A percentile compares a stretch with the other conserved stretches of the same genome.
These are phyloP conservation scores for Sporophila hypoxantha DNA, from an alignment of 2,113 vertebrate species.

Conservation along the genomic window DNA sequence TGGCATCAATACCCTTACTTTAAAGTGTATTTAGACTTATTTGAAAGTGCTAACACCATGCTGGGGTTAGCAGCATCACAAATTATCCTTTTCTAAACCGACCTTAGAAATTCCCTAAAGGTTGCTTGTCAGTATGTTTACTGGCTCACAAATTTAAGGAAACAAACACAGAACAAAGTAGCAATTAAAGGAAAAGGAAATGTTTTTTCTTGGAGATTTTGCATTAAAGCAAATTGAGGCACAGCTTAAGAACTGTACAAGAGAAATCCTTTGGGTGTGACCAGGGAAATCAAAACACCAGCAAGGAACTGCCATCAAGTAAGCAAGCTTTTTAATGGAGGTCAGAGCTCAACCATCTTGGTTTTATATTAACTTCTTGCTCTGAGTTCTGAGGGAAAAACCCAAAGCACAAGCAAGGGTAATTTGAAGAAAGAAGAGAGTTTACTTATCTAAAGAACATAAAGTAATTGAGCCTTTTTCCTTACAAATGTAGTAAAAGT, in stretches of 20 bases:
- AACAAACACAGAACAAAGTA: background rate
- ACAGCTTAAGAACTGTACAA: background rate
- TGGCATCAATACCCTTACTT: slow-evolving; percentile 11
- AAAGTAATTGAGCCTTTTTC: background rate
- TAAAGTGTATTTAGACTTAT: slow-evolving; percentile 17
- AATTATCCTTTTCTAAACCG: background rate
- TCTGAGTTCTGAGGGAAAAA: background rate
- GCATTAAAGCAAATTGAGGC: slow-evolving; percentile 5
- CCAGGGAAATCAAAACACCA: background rate
- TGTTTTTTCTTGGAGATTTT: background rate
- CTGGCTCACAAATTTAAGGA: background rate
- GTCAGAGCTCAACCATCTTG: background rate
- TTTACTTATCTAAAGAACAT: background rate
- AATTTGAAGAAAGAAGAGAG: background rate
- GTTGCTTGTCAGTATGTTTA: background rate
- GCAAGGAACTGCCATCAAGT: background rate
- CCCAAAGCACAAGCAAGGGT: background rate
- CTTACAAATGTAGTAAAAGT: background rate
- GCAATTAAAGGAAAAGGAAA: background rate
- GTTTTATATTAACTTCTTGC: background rate
- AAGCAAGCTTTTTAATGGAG: background rate
- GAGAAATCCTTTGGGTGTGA: slow-evolving; percentile 9
- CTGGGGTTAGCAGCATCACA: background rate
- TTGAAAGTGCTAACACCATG: background rate
- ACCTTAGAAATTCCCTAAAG: slow-evolving; percentile 17